Conservation (phyloP, 2,888 invertebrate species). For the Drosophila paucipuncta region DNA sequence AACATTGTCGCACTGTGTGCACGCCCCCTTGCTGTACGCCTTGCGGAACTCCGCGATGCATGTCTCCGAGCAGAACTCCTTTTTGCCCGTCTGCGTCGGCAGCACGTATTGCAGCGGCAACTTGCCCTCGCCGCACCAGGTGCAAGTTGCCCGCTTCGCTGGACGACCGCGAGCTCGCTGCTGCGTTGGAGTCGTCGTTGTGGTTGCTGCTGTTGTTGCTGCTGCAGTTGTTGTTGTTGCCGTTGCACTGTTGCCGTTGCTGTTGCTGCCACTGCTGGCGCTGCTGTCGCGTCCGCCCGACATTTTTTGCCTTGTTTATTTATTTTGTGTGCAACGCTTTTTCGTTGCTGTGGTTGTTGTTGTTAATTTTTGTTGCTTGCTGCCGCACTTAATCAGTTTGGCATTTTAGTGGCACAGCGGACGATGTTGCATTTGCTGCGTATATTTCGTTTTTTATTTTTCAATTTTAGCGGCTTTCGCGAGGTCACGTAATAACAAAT, state of each 20-base stretch:
- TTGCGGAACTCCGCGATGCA: constrained; percentile 95
- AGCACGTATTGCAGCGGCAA: constrained; percentile 93
- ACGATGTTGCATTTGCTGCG: background rate
- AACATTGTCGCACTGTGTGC: constrained; percentile 94
- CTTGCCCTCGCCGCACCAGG: constrained; percentile 95
- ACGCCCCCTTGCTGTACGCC: constrained; percentile 94
- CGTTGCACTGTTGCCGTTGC: constrained; percentile 34
- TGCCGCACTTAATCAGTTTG: constrained; percentile 22
- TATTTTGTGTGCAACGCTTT: constrained; percentile 10
- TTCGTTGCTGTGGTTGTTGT: constrained; percentile 15
- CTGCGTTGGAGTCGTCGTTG: constrained; percentile 56
- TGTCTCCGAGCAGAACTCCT: constrained; percentile 96
- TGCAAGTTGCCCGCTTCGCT: constrained; percentile 90
- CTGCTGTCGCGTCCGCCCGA: constrained; percentile 82
- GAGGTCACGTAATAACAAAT: constrained; percentile 78
- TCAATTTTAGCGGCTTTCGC: constrained; percentile 71
- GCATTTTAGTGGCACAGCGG: constrained; percentile 34
- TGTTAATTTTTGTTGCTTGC: constrained; percentile 6
- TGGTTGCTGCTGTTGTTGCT: constrained; percentile 51
- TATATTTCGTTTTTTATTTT: constrained; percentile 16
- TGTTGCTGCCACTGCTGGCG: constrained; percentile 44
- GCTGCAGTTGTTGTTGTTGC: constrained; percentile 52
- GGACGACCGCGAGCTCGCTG: constrained; percentile 88
- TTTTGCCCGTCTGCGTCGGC: constrained; percentile 93
- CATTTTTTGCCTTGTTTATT: constrained; percentile 60